Percentiles rank a stretch among this genome's conserved stretches.
Evolutionary conservation across 2,113 vertebrate species (phyloP).

Genomic region (Serilophus lunatus): DNA sequence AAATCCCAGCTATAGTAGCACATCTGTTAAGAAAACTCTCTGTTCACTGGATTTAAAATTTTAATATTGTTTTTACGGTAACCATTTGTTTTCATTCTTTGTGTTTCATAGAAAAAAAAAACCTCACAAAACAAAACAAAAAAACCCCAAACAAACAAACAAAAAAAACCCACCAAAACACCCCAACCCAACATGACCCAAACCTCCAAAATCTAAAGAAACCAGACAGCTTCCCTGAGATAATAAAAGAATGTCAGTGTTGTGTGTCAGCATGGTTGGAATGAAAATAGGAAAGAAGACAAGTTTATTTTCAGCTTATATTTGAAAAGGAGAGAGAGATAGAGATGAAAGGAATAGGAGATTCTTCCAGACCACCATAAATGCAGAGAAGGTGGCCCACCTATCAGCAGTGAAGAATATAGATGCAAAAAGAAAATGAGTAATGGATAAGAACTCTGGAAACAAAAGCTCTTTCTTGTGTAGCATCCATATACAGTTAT

Average conservation of each 20-base stretch:
- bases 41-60: background rate
- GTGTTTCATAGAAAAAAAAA: background rate
- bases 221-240: background rate
- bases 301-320: background rate
- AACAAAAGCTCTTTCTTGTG: background rate
- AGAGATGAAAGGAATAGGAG: background rate
- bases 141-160: too few species aligned
- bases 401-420: background rate
- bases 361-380: background rate
- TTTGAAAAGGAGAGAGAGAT: background rate
- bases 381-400: background rate
- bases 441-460: background rate
- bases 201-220: rapidly evolving
- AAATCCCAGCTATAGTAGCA: background rate
- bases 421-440: background rate
- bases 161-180: too few species aligned
- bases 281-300: background rate
- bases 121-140: background rate
- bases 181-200: background rate
- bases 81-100: background rate
- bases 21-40: background rate
- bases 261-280: background rate
- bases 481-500: background rate
- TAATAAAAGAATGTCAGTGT: background rate
- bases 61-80: background rate